Conservation (phyloP, 1,140 invertebrate genomes). For the Stratiolaelaps scimitus region DNA sequence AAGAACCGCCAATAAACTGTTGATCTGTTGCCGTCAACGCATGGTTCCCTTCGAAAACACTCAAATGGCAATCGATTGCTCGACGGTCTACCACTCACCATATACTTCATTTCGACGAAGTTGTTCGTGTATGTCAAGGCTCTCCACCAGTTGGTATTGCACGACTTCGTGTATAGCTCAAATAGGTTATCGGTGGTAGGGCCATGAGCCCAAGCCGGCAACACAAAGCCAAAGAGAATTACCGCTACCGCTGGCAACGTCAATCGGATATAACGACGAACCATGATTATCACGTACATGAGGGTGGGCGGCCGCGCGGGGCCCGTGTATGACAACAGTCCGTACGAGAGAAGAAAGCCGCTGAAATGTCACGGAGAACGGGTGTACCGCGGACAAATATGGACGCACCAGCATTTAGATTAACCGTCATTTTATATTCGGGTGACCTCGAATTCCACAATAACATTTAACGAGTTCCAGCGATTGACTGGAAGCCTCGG, state of each 20-base stretch:
- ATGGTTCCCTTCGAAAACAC: too few species aligned
- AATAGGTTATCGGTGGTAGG: background rate
- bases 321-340: background rate
- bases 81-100: too few species aligned
- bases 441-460: too few species aligned
- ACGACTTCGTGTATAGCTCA: background rate
- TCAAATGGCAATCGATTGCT: too few species aligned
- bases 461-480: too few species aligned
- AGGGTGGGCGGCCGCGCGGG: background rate
- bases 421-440: too few species aligned
- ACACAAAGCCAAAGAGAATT: background rate
- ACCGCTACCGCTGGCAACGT: background rate
- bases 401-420: too few species aligned
- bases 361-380: background rate
- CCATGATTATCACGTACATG: background rate
- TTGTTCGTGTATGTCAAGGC: background rate
- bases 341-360: background rate
- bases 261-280: conserved; percentile 9
- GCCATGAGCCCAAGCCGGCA: background rate
- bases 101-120: background rate
- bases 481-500: too few species aligned
- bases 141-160: conserved; percentile 21
- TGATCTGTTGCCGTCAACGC: too few species aligned
- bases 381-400: too few species aligned
- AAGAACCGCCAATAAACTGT: too few species aligned